Base-by-base conservation (phyloP, 2,888 invertebrate genomes). In the Aphodius sticticus region DNA sequence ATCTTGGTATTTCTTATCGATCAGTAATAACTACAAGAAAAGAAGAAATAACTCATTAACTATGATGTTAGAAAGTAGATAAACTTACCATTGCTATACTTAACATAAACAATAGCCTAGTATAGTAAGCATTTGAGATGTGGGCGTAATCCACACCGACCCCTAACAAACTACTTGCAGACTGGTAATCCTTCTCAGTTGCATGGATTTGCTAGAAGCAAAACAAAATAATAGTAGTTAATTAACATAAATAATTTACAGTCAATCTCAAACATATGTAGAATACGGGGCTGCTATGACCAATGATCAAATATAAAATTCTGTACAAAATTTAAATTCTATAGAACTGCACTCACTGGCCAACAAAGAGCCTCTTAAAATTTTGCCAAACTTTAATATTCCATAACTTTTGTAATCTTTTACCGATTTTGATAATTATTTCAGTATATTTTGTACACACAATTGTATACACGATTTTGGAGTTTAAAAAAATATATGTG, bases 71-170 rank as follows among this genome's bases (percentile, higher is more conserved):
- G 53, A 9, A 12, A 5, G 7, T 53, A 53, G 7, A 53, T 53
- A 7, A 78, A 83, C 92, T 90, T 88, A 95, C 95, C 99, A 99
- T 98, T 88, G 97, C 98, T 90, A 97, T 95, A 90, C 97, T 97
- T 81, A 99, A 93, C 84, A 98, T 91, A 91, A 99, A 99, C 82
- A 99, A 91, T 79, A 98, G 95, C 88, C 96, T 93, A 0, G 98
- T 96, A 88, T 99, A 98, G 82, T 95, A 95, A 15, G 97, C 97
- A 88, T 95, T 95, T 38, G 97, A 96, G 86, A 97, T 95, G 87
- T 96, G 95, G n/a, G 98, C 97, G 89, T 97, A 98, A 86, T 99
- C 98, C 15, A 97, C 97, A 2, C 99, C 99, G 70, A 97, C 95
- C 0, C 95, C 96, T 36, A 99, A 91, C 82, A 98, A 89, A 88